phyloP scores from a whole-genome alignment of 2,888 invertebrate genomes.

The Amphipoea oculea region DNA sequence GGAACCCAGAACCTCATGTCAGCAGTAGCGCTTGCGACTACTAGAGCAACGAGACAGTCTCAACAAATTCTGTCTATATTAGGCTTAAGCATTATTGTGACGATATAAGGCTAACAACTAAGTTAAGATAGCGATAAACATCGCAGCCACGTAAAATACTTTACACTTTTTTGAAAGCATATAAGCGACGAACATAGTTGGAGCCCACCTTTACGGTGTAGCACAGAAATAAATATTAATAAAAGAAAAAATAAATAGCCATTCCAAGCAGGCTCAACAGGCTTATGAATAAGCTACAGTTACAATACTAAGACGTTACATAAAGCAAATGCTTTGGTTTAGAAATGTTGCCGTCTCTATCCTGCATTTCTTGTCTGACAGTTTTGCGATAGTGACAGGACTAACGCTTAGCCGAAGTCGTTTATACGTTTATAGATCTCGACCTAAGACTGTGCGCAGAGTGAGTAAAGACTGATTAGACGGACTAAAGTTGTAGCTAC shows the following conservation, averaged over 20 bases:
- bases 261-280: background rate
- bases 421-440: background rate
- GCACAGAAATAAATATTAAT: conserved; percentile 7
- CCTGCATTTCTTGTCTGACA: background rate
- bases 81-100: conserved; percentile 8
- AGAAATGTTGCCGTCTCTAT: background rate
- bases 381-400: background rate
- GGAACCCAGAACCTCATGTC: background rate
- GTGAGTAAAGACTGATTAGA: background rate
- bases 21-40: background rate
- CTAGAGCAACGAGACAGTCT: background rate
- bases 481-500: background rate
- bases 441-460: background rate
- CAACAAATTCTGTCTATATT: conserved; percentile 11
- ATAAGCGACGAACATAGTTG: conserved; percentile 23
- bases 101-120: conserved; percentile 12
- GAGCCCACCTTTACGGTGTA: conserved; percentile 35
- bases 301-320: background rate
- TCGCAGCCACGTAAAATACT: conserved; percentile 16
- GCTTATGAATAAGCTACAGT: conserved; percentile 8
- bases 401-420: too few relatives aligned
- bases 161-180: conserved; percentile 45
- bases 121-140: conserved; percentile 26
- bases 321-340: too few relatives aligned
- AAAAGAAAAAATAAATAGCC: background rate